A percentile compares a stretch with the other conserved stretches of the same genome.
These are phyloP conservation scores for Blastobasis lacticolella DNA, from an alignment of 2,888 invertebrate genomes.

Conservation along the genomic window DNA sequence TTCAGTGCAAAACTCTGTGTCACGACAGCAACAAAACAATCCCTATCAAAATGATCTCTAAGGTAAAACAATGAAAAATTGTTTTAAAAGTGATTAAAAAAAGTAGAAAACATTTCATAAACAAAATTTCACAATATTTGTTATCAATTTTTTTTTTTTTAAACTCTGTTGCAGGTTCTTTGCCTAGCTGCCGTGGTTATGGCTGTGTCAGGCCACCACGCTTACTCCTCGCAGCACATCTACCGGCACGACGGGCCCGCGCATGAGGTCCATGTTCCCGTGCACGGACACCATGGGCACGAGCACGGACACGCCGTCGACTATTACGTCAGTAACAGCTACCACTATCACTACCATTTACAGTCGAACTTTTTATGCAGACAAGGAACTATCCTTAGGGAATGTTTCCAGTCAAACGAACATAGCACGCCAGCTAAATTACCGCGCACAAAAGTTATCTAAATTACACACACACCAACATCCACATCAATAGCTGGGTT, in stretches of 20 bases:
- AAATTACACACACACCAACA: too few relatives aligned
- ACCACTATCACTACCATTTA: too few relatives aligned
- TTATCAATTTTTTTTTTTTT: too few relatives aligned
- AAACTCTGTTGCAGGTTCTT: conserved; percentile 16
- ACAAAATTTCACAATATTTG: too few relatives aligned
- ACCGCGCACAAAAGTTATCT: too few relatives aligned
- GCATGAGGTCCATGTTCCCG: conserved; percentile 19
- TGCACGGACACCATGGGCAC: conserved; percentile 17
- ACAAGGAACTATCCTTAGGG: too few relatives aligned
- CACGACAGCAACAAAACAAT: conserved; percentile 26
- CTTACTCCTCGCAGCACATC: conserved; percentile 27
- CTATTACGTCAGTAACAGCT: conserved; percentile 9
- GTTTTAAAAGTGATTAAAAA: neutral
- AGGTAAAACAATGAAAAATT: conserved; percentile 32
- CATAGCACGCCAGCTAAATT: too few relatives aligned
- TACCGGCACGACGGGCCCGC: conserved; percentile 24
- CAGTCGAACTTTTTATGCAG: too few relatives aligned
- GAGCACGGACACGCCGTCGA: conserved; percentile 14
- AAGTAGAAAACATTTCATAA: neutral
- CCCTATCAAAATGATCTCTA: conserved; percentile 45
- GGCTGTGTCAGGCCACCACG: conserved; percentile 15
- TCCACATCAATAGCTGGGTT: too few relatives aligned
- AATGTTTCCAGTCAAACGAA: too few relatives aligned
- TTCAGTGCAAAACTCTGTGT: conserved; percentile 33
- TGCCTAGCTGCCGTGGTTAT: conserved; percentile 16